Evolutionary conservation across 2,888 invertebrate species (phyloP), one percentile per base, ranked within the genome.

Genomic region (Operophtera brumata): DNA sequence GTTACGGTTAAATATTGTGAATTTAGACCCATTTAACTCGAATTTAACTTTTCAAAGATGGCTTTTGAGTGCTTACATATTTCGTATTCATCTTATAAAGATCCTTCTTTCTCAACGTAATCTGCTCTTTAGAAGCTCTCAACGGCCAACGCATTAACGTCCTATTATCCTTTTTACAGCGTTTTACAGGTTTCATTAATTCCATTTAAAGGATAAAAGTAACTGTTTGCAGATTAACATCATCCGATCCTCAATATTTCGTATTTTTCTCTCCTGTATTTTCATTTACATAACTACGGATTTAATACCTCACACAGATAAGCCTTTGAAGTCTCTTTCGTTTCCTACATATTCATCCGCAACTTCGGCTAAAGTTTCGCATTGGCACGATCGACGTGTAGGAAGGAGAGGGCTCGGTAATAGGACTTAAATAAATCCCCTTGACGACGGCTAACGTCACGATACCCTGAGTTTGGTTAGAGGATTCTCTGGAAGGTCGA

Each of bases 371-470:
- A 41, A 47, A 47, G 28, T 43, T 47, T 47, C 9, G 12, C 42
- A 46, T 46, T 39, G 32, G 41, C 55, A 50, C 39, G 42, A 25
- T 26, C n/a, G 12, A 35, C 11, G n/a, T 34, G 34, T 36, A 13
- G 9, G 37, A 26, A 39, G 37, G 9, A 40, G n/a, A n/a, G n/a
- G 58, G 67, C 67, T 73, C 64, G 64, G 66, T 58, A 68, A 69
- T 70, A 20, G 20, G 20, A 20, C 20, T 20, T 20, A 68, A 69
- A 66, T 73, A 67, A 67, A 66, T 63, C 65, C 65, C 64, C 60
- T 64, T 66, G 62, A 59, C 64, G 58, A 62, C 54, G 44, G 54
- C 52, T 57, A 53, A 54, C 51, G 57, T 47, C 53, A 44, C 50
- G 44, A 36, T 45, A 39, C 10, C 13, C 37, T 45, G 35, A 47